phyloP scores from a whole-genome alignment of 1,140 invertebrate species.

The Calliphora vicina region DNA sequence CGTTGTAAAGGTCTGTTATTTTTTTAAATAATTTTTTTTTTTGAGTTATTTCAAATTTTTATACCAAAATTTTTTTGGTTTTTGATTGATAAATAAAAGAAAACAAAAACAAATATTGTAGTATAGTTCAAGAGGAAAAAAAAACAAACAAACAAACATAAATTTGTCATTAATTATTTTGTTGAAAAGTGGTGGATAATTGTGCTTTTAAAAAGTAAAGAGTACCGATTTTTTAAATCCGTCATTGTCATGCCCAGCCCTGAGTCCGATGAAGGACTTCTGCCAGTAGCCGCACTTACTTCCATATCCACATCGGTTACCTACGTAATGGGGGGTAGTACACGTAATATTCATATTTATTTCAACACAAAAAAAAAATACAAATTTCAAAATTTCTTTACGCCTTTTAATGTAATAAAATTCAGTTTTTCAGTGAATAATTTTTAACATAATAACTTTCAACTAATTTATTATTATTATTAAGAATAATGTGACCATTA shows the following conservation, averaged over 20 bases:
- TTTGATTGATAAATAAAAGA: not conserved
- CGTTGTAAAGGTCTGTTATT: slow-evolving; percentile 54
- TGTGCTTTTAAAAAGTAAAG: not conserved
- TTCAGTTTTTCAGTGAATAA: too few relatives aligned
- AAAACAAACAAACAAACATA: not conserved
- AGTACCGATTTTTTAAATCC: slow-evolving; percentile 62
- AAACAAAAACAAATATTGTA: not conserved
- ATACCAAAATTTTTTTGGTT: slow-evolving; percentile 18
- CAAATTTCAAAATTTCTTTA: too few relatives aligned
- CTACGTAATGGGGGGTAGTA: slow-evolving; percentile 47
- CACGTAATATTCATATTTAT: slow-evolving; percentile 40
- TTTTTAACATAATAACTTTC: too few relatives aligned
- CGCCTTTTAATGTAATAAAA: too few relatives aligned
- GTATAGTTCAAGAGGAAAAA: not conserved
- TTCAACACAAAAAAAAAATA: too few relatives aligned
- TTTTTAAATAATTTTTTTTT: not conserved
- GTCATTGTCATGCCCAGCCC: slow-evolving; percentile 59
- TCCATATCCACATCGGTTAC: slow-evolving; percentile 62
- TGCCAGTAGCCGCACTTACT: slow-evolving; percentile 60
- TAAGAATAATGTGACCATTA: too few relatives aligned
- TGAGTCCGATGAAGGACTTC: slow-evolving; percentile 61
- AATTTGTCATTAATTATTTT: slow-evolving; percentile 7
- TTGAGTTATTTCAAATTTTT: not conserved
- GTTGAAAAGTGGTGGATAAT: not conserved
- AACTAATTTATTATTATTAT: too few relatives aligned